These are phyloP conservation scores for Armadillidium nasatum DNA, from an alignment of 1,140 invertebrate genomes.

Conservation along the genomic window DNA sequence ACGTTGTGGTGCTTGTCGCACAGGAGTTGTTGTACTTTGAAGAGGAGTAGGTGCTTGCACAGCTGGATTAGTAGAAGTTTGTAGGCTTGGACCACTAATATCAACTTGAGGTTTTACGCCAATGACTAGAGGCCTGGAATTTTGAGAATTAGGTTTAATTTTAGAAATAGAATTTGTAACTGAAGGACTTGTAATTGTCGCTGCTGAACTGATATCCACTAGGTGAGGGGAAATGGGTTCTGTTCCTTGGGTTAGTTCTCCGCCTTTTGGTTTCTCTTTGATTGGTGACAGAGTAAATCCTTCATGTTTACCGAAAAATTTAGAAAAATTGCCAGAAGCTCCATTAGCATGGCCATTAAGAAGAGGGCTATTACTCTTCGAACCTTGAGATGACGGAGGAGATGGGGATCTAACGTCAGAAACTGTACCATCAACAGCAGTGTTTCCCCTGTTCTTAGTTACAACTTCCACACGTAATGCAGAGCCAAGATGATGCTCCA, in stretches of 20 bases:
- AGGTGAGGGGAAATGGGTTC: background rate
- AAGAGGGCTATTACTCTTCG: constrained; percentile 43
- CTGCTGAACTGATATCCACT: background rate
- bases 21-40: constrained; percentile 4
- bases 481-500: background rate
- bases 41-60: constrained; percentile 30
- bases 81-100: constrained; percentile 41
- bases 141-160: background rate
- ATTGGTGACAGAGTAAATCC: constrained; percentile 39
- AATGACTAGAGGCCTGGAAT: background rate
- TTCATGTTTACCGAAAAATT: constrained; percentile 35
- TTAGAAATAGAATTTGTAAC: background rate
- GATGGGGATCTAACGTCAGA: constrained; percentile 29
- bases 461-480: background rate
- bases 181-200: background rate
- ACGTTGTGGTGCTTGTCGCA: constrained; percentile 23
- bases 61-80: constrained; percentile 41
- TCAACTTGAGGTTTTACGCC: constrained; percentile 24
- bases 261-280: constrained; percentile 25
- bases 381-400: constrained; percentile 39
- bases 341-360: constrained; percentile 41
- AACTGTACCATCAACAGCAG: background rate
- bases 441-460: background rate
- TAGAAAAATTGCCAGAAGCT: background rate
- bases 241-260: constrained; percentile 17